Base-by-base conservation (phyloP, 2,113 vertebrate genomes). In the Coptodon bakossiorum region DNA sequence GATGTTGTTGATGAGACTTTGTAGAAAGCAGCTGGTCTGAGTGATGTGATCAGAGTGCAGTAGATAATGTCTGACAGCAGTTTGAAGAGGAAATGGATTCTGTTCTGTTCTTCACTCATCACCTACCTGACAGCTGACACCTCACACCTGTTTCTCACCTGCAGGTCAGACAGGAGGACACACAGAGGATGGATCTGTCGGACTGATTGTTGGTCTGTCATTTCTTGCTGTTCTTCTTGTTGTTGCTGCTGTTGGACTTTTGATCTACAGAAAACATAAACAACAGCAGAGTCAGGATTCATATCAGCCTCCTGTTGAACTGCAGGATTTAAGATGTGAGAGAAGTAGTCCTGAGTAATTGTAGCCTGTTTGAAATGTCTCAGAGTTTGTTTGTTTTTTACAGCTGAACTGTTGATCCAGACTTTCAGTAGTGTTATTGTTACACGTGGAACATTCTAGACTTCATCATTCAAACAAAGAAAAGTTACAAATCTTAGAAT, bases 221-320 rank as follows among this genome's bases (percentile, higher is more conserved):
- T 3, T 0, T 22, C 0, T 1, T 11, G 19, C 3, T 53, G 1
- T 11, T 0, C 0, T 53, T 22, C 5, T 53, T 53, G 5, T 22
- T 48, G 45, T 6, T 48, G 45, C 14, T 45, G 14, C 0, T 7
- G 14, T 7, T 48, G 45, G 45, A 31, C 6, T 31, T 31, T 31
- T 31, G 6, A 6, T 31, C 14, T 48, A 48, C 45, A 16, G 45
- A 48, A 48, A 48, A 48, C 6, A 16, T 48, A 6, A 45, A 14
- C 13, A 0, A 45, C 1, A 1, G 4, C 36, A 31, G 29, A 31
- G 29, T 31, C 29, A 6, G 29, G 29, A 31, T 31, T 2, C 29
- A 2, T 31, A 31, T 1, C 29, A 6, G 2, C 36, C 9, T 38
- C 29, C 29, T 31, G 6, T 0, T 31, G 5, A 6, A 31, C 0